Conservation (phyloP, 2,888 invertebrate species). For the Anorthoa munda region DNA sequence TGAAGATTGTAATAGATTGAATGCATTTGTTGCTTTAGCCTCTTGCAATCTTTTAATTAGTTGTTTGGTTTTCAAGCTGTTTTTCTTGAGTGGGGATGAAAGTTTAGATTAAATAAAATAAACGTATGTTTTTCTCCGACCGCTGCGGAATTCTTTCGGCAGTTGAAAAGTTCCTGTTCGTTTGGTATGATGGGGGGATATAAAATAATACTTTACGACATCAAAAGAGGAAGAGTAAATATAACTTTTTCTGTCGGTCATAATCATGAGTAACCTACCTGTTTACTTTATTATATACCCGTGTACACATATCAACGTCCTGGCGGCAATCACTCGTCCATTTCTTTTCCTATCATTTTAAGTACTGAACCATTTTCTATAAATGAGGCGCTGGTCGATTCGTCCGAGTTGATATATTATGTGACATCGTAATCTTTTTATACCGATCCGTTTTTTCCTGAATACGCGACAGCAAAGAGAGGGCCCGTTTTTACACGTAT, state of each 20-base stretch:
- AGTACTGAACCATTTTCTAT: slow-evolving; percentile 30
- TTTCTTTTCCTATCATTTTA: slow-evolving; percentile 7
- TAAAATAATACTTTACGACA: slow-evolving; percentile 1
- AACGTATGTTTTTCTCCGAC: neutral
- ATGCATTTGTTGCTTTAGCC: slow-evolving; percentile 50
- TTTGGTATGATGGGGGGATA: neutral
- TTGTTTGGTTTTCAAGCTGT: slow-evolving; percentile 41
- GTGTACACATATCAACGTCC: neutral
- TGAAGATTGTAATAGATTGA: slow-evolving; percentile 56
- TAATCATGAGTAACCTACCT: neutral
- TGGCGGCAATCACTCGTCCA: slow-evolving; percentile 2
- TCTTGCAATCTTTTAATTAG: slow-evolving; percentile 57
- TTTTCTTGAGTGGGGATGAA: slow-evolving; percentile 24
- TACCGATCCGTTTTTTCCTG: neutral
- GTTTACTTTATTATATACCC: neutral
- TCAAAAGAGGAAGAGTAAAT: slow-evolving; percentile 2
- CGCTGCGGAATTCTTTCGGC: neutral
- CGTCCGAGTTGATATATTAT: slow-evolving; percentile 9
- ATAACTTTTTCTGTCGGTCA: neutral
- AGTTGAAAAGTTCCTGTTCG: slow-evolving; percentile 5
- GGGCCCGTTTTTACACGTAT: neutral
- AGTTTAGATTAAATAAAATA: slow-evolving; percentile 31
- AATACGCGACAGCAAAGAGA: neutral
- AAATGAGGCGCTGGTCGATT: slow-evolving; percentile 2
- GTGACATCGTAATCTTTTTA: slow-evolving; percentile 12